Conservation (phyloP, 2,113 vertebrate genomes). For the Calypte anna region DNA sequence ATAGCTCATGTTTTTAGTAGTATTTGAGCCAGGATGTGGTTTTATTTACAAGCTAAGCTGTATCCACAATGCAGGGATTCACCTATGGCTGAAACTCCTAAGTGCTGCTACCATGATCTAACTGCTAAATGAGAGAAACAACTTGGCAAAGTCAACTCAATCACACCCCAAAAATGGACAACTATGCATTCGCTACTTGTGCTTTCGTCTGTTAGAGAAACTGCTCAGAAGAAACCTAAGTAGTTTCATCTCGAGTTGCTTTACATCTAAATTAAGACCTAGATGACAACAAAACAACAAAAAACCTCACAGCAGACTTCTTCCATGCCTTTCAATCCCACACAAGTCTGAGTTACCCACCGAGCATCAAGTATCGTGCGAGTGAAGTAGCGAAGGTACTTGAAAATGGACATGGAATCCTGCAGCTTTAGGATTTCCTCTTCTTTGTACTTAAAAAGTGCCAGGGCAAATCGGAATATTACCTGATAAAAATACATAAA, state of each 20-base stretch:
- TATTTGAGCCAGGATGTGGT: not conserved
- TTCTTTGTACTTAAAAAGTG: constrained; percentile 96
- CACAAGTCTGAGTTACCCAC: constrained; percentile 59
- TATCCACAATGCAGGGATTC: not conserved
- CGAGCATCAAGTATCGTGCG: constrained; percentile 91
- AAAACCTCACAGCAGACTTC: not conserved
- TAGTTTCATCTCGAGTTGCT: not conserved
- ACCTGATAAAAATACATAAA: constrained; percentile 76
- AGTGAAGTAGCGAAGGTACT: constrained; percentile 93
- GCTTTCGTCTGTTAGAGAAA: not conserved
- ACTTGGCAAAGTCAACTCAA: not conserved
- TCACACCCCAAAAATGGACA: not conserved
- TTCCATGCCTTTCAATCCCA: not conserved
- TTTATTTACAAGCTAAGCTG: not conserved
- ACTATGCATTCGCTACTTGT: not conserved
- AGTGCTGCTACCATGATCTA: not conserved
- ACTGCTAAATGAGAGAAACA: not conserved
- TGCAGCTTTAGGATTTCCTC: constrained; percentile 93
- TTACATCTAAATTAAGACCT: not conserved
- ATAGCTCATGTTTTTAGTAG: not conserved
- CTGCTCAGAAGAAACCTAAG: not conserved
- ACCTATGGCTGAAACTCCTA: not conserved
- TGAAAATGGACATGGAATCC: constrained; percentile 93
- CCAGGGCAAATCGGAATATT: constrained; percentile 93
- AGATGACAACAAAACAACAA: not conserved